These are phyloP conservation scores for Tachuris rubrigastra DNA, from an alignment of 2,113 vertebrate species.

Conservation along the genomic window DNA sequence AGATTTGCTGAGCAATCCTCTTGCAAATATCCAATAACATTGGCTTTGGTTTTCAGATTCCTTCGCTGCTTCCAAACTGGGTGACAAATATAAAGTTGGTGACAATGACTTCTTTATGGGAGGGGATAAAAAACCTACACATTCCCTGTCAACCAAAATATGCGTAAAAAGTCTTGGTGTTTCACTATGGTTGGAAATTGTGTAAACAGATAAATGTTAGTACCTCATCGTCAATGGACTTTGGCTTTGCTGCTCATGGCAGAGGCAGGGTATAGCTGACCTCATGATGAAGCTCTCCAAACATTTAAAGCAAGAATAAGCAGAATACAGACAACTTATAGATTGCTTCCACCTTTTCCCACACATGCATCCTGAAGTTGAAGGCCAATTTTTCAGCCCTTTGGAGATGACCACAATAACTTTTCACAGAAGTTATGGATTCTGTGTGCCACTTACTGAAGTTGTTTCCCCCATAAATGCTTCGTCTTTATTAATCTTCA, in stretches of 20 bases:
- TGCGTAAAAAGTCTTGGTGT: not conserved
- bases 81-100: not conserved
- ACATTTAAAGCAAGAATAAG: not conserved
- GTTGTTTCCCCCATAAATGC: not conserved
- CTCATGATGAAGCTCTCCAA: not conserved
- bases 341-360: not conserved
- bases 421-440: not conserved
- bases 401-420: fast-evolving
- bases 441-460: not conserved
- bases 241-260: not conserved
- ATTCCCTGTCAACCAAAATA: not conserved
- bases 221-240: not conserved
- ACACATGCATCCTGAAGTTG: not conserved
- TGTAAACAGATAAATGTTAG: not conserved
- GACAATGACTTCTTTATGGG: not conserved
- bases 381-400: not conserved
- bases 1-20: not conserved
- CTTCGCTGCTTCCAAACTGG: not conserved
- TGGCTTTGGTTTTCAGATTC: not conserved
- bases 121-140: not conserved
- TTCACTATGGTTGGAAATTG: not conserved
- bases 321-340: not conserved
- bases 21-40: not conserved
- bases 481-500: not conserved
- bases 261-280: not conserved